Evolutionary conservation across 2,113 vertebrate species (phyloP), one percentile per base, ranked within the genome.

Genomic region (Syngnathus scovelli): DNA sequence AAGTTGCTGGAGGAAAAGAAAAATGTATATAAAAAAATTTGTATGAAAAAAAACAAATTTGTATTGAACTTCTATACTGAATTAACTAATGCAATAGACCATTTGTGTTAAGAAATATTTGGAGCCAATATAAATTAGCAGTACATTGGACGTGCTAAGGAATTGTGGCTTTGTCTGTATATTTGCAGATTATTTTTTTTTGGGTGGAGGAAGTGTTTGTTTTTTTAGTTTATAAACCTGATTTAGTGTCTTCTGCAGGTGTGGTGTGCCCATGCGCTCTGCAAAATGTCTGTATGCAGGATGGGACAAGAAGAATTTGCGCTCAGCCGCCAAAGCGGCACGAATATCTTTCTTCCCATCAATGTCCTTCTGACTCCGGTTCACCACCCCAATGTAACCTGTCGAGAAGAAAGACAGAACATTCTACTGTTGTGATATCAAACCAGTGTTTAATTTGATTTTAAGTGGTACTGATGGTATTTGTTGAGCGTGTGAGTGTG

Each of bases 291-390:
- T 87, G 81, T 99, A 99, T 0, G 89, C 93, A 0, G 96, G 96
- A 75, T 99, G 96, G 0, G 96, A 99, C 16, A 99, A 89, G 89
- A 99, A 99, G 80, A 98, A 99, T 70, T 99, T 99, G 66, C 96
- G 91, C 85, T 99, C 96, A 0, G 96, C 96, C 0, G 92, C 94
- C 87, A 99, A 85, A 1, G 96, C 96, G 0, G 84, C 92, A 0
- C 92, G 69, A 79, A 99, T 99, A 83, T 98, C 96, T 86, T 99
- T 99, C 85, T 90, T 93, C 1, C 96, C 96, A 0, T 99, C 96
- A 0, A 99, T 99, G 84, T 99, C 96, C 88, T 98, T 99, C 83
- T 99, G 96, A 85, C 96, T 98, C 21, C 96, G 93, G 89, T 98
- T 98, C 19, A 99, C 96, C 9, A 98, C 96, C 0, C 96, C 96